Evolutionary conservation across 2,888 invertebrate genomes (phyloP).

Genomic region (Acrobasis repandana): DNA sequence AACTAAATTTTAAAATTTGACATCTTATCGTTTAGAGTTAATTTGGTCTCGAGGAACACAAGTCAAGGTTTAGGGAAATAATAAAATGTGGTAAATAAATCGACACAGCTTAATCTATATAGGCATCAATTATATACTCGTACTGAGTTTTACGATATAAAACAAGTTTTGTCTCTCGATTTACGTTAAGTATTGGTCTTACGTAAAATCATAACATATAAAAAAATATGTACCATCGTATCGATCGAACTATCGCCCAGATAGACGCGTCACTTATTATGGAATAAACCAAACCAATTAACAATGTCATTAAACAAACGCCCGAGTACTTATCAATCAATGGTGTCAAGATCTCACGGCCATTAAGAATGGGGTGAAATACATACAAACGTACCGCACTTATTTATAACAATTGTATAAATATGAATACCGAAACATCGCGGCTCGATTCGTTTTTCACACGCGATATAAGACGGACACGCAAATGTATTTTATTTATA

Average conservation of each 20-base stretch:
- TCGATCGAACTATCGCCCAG: too few species aligned
- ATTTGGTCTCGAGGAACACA: not conserved
- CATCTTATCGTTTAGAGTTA: not conserved
- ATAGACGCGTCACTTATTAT: not conserved
- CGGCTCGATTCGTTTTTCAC: constrained; percentile 22
- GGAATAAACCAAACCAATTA: constrained; percentile 21
- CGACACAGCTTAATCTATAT: too few species aligned
- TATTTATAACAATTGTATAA: constrained; percentile 23
- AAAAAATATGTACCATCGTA: too few species aligned
- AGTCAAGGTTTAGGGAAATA: constrained; percentile 1
- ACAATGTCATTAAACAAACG: constrained; percentile 32
- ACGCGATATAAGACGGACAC: constrained; percentile 17
- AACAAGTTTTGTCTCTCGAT: too few species aligned
- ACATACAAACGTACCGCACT: constrained; percentile 21
- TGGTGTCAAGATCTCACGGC: constrained; percentile 22
- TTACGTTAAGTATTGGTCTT: too few species aligned
- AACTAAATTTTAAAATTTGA: not conserved
- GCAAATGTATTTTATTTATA: constrained; percentile 19
- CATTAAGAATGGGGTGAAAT: constrained; percentile 35
- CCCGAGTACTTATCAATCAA: constrained; percentile 22
- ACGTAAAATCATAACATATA: too few species aligned
- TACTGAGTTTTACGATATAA: too few species aligned
- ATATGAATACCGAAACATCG: constrained; percentile 20
- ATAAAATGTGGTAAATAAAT: too few species aligned
- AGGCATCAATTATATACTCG: too few species aligned